These are phyloP conservation scores for Sphaeridia pumilis DNA, from an alignment of 2,888 invertebrate genomes.

Conservation along the genomic window DNA sequence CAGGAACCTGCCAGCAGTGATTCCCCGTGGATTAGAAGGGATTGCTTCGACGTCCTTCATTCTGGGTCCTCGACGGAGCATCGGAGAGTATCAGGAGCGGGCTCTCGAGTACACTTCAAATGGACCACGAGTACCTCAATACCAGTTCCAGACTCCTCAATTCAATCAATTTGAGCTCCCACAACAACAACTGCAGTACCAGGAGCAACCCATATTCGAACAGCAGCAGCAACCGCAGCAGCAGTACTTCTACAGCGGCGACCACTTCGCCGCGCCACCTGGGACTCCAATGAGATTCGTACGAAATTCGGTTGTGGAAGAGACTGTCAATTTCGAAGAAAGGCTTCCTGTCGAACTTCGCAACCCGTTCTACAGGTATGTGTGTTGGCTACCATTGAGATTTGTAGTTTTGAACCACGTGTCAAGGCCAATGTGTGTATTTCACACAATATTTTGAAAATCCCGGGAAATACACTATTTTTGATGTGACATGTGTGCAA, in stretches of 20 bases:
- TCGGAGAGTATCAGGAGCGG: no score
- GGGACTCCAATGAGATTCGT: not conserved
- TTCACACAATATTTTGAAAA: no score
- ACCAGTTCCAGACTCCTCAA: not conserved
- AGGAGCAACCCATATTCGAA: slow-evolving; percentile 1
- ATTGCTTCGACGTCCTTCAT: slow-evolving; percentile 18
- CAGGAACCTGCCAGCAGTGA: slow-evolving; percentile 29
- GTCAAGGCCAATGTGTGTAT: no score
- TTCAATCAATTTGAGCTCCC: not conserved
- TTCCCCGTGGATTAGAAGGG: slow-evolving; percentile 33
- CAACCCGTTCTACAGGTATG: slow-evolving; percentile 36
- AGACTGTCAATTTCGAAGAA: slow-evolving; percentile 24
- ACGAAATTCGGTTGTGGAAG: slow-evolving; percentile 23
- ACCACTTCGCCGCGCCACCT: not conserved
- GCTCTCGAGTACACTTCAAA: not conserved
- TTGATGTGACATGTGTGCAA: no score
- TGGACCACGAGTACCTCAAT: not conserved
- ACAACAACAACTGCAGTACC: not conserved
- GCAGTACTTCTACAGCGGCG: not conserved
- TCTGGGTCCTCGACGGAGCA: slow-evolving; percentile 13
- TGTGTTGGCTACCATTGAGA: no score
- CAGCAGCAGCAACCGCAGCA: slow-evolving; percentile 1
- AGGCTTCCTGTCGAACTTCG: slow-evolving; percentile 25
- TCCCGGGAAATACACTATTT: no score
- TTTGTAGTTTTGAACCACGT: no score